These are phyloP conservation scores for Eulemur coronatus DNA, from an alignment of 2,797 vertebrate species.

Conservation along the genomic window DNA sequence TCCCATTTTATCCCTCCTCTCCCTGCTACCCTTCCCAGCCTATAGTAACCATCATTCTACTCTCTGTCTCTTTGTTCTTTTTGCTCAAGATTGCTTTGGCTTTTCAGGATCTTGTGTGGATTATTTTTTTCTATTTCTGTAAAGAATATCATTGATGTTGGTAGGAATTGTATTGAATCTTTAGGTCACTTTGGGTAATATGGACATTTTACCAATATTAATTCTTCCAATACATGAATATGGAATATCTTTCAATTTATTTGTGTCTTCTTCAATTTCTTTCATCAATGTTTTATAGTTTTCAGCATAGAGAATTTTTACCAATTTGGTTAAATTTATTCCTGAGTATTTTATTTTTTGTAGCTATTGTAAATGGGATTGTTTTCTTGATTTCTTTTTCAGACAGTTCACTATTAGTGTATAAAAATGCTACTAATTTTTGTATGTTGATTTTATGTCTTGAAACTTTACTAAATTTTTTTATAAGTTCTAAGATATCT, in stretches of 20 bases:
- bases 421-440: not conserved
- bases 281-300: not conserved
- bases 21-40: too few species aligned
- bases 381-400: not conserved
- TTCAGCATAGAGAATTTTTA: not conserved
- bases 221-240: not conserved
- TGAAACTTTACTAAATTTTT: not conserved
- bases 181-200: not conserved
- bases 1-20: too few species aligned
- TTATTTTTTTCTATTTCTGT: not conserved
- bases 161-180: not conserved
- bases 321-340: not conserved
- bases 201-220: not conserved
- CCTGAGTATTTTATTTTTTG: not conserved
- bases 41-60: too few species aligned
- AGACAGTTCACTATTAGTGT: not conserved
- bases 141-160: not conserved
- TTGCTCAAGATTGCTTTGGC: not conserved
- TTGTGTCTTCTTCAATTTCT: not conserved
- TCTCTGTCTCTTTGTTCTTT: not conserved
- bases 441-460: not conserved
- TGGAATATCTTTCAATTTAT: not conserved
- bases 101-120: not conserved
- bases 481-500: not conserved
- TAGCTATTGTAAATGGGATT: not conserved